Evolutionary conservation across 2,888 invertebrate species (phyloP).

Genomic region (Spatulosminthurus flaviceps): DNA sequence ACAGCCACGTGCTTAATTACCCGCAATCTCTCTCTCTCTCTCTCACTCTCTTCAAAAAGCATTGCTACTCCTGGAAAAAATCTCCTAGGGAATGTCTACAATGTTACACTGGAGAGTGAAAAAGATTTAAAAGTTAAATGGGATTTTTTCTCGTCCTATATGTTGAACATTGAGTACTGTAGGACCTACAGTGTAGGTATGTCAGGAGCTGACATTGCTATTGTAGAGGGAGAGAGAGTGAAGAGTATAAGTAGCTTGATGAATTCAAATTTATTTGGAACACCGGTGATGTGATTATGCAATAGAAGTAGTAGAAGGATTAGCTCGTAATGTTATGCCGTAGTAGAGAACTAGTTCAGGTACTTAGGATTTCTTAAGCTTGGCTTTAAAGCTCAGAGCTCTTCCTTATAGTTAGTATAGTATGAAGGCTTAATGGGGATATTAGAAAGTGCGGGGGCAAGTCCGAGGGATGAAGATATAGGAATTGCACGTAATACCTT

Average conservation of each 20-base stretch:
- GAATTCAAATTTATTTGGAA: constrained; percentile 10
- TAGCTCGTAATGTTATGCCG: neutral
- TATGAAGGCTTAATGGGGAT: too few relatives aligned
- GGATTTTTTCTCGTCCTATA: neutral
- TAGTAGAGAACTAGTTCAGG: neutral
- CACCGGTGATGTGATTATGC: neutral
- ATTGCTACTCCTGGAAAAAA: too few relatives aligned
- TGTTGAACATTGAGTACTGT: too few relatives aligned
- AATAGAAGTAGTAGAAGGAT: too few relatives aligned
- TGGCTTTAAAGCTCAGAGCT: too few relatives aligned
- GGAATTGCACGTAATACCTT: neutral
- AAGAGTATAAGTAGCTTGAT: neutral
- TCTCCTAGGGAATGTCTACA: too few relatives aligned
- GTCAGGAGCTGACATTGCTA: neutral
- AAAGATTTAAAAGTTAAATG: constrained; percentile 2
- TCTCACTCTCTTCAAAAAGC: too few relatives aligned
- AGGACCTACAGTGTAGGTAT: neutral
- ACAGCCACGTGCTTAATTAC: too few relatives aligned
- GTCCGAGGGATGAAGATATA: constrained; percentile 8
- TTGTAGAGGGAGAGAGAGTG: too few relatives aligned
- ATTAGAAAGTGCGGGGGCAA: constrained; percentile 18
- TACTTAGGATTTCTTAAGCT: neutral
- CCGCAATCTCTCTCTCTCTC: too few relatives aligned
- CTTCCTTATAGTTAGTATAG: neutral
- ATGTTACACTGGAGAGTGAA: neutral